These are phyloP conservation scores for Drosophila engyochracea DNA, from an alignment of 2,888 invertebrate genomes.

Conservation along the genomic window DNA sequence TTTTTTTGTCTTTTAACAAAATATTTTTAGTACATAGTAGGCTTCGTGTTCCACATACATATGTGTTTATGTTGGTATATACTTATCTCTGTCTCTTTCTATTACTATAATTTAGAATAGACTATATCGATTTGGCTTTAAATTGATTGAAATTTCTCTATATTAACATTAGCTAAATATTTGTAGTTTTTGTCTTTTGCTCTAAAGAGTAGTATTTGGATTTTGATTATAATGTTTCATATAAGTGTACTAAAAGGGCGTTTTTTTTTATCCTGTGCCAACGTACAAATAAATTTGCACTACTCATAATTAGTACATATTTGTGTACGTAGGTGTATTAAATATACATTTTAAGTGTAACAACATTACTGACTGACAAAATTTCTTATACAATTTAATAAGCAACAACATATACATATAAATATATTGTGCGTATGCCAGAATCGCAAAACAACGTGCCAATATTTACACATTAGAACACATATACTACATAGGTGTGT, in stretches of 20 bases:
- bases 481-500: conserved; percentile 1
- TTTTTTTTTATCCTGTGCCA: background rate
- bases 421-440: conserved; percentile 14
- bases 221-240: conserved; percentile 17
- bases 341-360: conserved; percentile 59
- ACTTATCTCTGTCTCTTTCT: conserved; percentile 5
- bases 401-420: conserved; percentile 60
- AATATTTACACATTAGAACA: conserved; percentile 20
- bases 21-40: conserved; percentile 12
- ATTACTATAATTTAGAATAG: conserved; percentile 40
- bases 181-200: conserved; percentile 5
- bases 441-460: conserved; percentile 19
- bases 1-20: conserved; percentile 9
- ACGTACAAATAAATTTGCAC: conserved; percentile 6
- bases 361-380: conserved; percentile 43
- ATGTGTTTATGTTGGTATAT: conserved; percentile 3
- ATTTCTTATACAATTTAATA: conserved; percentile 23
- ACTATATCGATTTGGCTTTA: conserved; percentile 39
- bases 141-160: conserved; percentile 16
- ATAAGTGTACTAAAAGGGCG: conserved; percentile 4
- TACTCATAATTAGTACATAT: background rate
- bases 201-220: conserved; percentile 6
- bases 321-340: background rate
- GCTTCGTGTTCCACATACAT: conserved; percentile 3
- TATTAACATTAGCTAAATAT: conserved; percentile 14